Conservation (phyloP, 2,888 invertebrate genomes). For the Leistus spinibarbis region DNA sequence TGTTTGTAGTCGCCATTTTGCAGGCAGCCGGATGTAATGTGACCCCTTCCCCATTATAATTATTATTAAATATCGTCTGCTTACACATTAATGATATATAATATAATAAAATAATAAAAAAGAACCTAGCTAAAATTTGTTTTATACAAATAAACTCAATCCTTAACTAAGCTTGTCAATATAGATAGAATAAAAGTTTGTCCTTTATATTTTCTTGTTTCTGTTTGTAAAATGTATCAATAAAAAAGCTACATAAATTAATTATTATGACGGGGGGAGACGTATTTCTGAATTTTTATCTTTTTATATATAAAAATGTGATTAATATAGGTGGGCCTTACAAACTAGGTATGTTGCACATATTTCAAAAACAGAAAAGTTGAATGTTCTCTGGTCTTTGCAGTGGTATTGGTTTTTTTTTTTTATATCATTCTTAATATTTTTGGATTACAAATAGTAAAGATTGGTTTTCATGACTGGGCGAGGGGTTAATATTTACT, state of each 20-base stretch:
- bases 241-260: conserved; percentile 49
- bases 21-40: conserved; percentile 39
- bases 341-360: conserved; percentile 56
- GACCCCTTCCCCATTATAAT: conserved; percentile 18
- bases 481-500: conserved; percentile 20
- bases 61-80: conserved; percentile 51
- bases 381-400: conserved; percentile 33
- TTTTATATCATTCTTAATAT: conserved; percentile 3
- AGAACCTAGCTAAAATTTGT: conserved; percentile 58
- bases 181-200: conserved; percentile 44
- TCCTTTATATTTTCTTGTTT: conserved; percentile 38
- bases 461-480: conserved; percentile 10
- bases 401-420: conserved; percentile 33
- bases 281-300: conserved; percentile 43
- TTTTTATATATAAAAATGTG: conserved; percentile 45
- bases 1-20: conserved; percentile 27
- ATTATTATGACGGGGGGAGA: conserved; percentile 49
- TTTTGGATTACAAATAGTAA: conserved; percentile 25
- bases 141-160: conserved; percentile 58
- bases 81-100: conserved; percentile 45
- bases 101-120: conserved; percentile 46
- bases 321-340: conserved; percentile 51
- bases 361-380: conserved; percentile 45
- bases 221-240: conserved; percentile 15
- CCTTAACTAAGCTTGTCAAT: conserved; percentile 54